Conservation (phyloP, 2,797 vertebrate genomes). For the Onychomys leucogaster region DNA sequence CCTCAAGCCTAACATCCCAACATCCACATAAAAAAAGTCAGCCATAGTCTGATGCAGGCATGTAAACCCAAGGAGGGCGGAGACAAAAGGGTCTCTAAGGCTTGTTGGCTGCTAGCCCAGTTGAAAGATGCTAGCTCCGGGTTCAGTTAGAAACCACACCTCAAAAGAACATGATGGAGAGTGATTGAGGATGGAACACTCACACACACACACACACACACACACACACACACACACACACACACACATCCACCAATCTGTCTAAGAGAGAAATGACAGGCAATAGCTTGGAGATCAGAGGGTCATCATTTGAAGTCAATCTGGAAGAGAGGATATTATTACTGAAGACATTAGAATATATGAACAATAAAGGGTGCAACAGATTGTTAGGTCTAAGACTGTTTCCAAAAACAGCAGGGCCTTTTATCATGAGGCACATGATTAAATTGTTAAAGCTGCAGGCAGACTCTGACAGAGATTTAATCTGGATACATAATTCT, state of each 20-base stretch:
- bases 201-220: neutral
- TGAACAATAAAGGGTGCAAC: neutral
- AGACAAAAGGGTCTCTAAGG: neutral
- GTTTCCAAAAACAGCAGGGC: neutral
- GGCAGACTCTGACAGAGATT: neutral
- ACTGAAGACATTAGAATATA: neutral
- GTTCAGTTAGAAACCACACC: neutral
- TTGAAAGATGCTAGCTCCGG: neutral
- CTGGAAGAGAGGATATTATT: neutral
- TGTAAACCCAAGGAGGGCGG: neutral
- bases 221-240: neutral
- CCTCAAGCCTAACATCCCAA: too few relatives aligned
- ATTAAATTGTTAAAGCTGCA: neutral
- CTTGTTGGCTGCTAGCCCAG: neutral
- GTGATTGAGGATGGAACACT: neutral
- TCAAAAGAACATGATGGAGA: neutral
- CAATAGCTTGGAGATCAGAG: neutral
- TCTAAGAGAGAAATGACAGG: too few relatives aligned
- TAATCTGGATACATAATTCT: neutral
- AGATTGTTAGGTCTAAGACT: neutral
- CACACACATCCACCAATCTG: neutral
- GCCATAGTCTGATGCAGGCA: neutral
- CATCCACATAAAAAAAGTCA: neutral
- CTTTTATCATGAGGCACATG: neutral
- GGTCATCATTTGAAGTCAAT: neutral